Base-by-base conservation (phyloP, 2,797 vertebrate species). In the Cacajao melanocephalus region DNA sequence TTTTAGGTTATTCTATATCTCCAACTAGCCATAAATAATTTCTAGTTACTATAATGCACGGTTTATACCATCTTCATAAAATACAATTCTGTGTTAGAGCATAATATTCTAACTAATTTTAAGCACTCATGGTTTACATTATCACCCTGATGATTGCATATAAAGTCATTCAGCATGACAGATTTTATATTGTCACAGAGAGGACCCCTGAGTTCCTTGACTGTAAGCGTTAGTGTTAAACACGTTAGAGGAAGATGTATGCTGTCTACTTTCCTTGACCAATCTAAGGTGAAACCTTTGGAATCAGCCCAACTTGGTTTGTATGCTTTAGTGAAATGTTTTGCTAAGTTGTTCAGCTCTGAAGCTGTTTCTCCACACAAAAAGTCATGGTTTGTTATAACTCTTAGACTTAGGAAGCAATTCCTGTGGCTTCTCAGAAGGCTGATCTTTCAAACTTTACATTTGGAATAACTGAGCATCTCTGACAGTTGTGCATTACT, bases 361-460 rank as follows among this genome's bases (percentile, higher is more conserved):
- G 58, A 88, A 55, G 22, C n/a, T 61, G 22, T 11, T 93, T 41
- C 50, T 93, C 28, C 39, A 11, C 17, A 48, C 3, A 84, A 50
- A 90, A 67, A 64, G 5, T 7, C 17, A 6, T 0, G 7, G n/a
- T 39, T 64, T 78, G n/a, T 87, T 57, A 30, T 78, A 76, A 41
- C 4, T 82, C 19, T 85, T 48, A 86, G 78, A 13, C 19, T 50
- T 7, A 48, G 88, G 57, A 55, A 61, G 52, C 33, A 78, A 92
- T 88, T 85, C 87, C 82, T 97, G 97, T 55, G 83, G 87, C 72
- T 96, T 96, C 87, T 88, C 85, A 96, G 79, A 88, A 89, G 86
- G 80, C 58, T 67, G 5, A 75, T 82, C 86, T 76, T 93, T 89
- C 70, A 85, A 41, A 91, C 75, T 75, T 83, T 87, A 79, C 46